These are phyloP conservation scores for Kryptolebias marmoratus DNA, from an alignment of 2,113 vertebrate genomes.

Conservation along the genomic window DNA sequence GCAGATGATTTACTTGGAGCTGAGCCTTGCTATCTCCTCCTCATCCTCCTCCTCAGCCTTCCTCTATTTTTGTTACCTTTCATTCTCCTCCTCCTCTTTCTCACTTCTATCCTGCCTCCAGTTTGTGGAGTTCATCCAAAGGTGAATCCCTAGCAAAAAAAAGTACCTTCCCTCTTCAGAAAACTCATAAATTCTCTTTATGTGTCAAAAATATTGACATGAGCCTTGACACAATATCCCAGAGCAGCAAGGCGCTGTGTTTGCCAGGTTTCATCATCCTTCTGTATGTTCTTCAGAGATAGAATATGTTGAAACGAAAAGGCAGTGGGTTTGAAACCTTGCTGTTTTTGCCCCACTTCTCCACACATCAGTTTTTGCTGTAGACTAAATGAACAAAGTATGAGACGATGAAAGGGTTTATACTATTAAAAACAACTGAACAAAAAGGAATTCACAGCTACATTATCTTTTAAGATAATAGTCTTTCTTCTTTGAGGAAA, in stretches of 20 bases:
- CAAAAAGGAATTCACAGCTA: not conserved
- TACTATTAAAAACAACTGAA: not conserved
- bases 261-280: conserved; percentile 71
- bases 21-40: conserved; percentile 50
- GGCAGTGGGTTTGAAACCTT: conserved; percentile 51
- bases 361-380: conserved; percentile 2
- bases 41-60: conserved; percentile 56
- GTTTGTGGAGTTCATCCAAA: conserved; percentile 76
- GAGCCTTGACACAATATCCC: conserved; percentile 63
- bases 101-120: conserved; percentile 47
- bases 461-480: not conserved
- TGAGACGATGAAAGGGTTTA: not conserved
- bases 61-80: conserved; percentile 58
- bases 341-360: conserved; percentile 64
- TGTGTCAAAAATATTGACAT: conserved; percentile 70
- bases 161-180: conserved; percentile 13
- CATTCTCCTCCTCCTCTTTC: conserved; percentile 43
- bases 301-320: conserved; percentile 47
- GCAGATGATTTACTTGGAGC: conserved; percentile 62
- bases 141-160: conserved; percentile 61
- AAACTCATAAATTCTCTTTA: conserved; percentile 65
- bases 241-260: conserved; percentile 53
- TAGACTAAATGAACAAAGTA: conserved; percentile 1
- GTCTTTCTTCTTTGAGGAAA: not conserved
- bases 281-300: conserved; percentile 41